Evolutionary conservation across 2,888 invertebrate genomes (phyloP).

Genomic region (Sesia apiformis): DNA sequence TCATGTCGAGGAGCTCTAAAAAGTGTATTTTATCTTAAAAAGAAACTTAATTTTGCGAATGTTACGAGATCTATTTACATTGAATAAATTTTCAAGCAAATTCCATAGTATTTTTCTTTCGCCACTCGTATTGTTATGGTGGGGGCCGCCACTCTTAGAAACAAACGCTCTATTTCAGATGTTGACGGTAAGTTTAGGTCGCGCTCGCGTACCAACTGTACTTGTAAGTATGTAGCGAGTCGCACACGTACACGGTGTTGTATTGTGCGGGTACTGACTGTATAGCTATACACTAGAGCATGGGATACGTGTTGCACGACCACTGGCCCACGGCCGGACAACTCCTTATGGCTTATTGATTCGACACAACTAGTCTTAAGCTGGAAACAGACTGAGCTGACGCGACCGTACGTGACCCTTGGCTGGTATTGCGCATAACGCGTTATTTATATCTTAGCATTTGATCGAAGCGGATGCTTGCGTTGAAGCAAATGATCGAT

Average conservation of each 20-base stretch:
- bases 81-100: slow-evolving; percentile 67
- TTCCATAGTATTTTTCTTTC: slow-evolving; percentile 61
- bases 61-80: slow-evolving; percentile 60
- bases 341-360: slow-evolving; percentile 10
- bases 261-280: background rate
- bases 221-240: slow-evolving; percentile 32
- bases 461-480: too few relatives aligned
- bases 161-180: slow-evolving; percentile 70
- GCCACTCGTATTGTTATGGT: slow-evolving; percentile 47
- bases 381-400: too few relatives aligned
- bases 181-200: slow-evolving; percentile 73
- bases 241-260: background rate
- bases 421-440: too few relatives aligned
- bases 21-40: slow-evolving; percentile 26
- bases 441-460: too few relatives aligned
- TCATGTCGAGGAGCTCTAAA: slow-evolving; percentile 24
- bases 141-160: slow-evolving; percentile 60
- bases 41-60: slow-evolving; percentile 39
- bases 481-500: too few relatives aligned
- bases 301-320: slow-evolving; percentile 29
- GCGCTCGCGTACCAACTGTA: slow-evolving; percentile 43
- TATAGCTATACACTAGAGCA: background rate
- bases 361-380: too few relatives aligned
- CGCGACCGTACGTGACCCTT: too few relatives aligned
- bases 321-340: slow-evolving; percentile 22